Conservation (phyloP, 64 coral and sea anemone genomes). For the Dendrophyllia cribrosa region DNA sequence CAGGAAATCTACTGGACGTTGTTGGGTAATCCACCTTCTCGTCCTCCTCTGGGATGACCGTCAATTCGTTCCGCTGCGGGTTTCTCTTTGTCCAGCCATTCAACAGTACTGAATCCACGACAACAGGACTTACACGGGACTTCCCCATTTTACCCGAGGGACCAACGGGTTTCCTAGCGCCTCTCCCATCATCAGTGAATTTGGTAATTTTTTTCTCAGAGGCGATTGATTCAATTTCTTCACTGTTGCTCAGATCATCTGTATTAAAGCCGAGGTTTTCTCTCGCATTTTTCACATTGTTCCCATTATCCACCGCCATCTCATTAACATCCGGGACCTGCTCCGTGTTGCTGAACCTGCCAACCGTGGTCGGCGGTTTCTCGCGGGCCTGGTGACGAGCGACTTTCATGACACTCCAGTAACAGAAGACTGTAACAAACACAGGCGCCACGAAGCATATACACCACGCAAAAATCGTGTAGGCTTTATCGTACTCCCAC, state of each 20-base stretch:
- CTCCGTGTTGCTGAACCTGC: not conserved
- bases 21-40: not conserved
- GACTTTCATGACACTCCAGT: constrained; percentile 41
- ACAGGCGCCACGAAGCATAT: constrained; percentile 53
- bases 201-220: no score
- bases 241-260: not conserved
- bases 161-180: not conserved
- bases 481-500: constrained; percentile 60
- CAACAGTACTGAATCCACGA: not conserved
- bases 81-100: not conserved
- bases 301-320: not conserved
- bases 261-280: not conserved
- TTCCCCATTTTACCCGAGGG: not conserved
- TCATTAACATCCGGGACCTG: not conserved
- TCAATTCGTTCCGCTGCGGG: not conserved
- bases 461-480: constrained; percentile 35
- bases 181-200: no score
- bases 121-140: not conserved
- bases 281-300: not conserved
- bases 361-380: not conserved
- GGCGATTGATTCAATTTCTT: not conserved
- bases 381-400: constrained; percentile 38
- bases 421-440: constrained; percentile 63
- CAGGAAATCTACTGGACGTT: not conserved
- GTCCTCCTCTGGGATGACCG: not conserved